Conservation (phyloP, 2,797 vertebrate genomes). For the Tokudaia muenninki region DNA sequence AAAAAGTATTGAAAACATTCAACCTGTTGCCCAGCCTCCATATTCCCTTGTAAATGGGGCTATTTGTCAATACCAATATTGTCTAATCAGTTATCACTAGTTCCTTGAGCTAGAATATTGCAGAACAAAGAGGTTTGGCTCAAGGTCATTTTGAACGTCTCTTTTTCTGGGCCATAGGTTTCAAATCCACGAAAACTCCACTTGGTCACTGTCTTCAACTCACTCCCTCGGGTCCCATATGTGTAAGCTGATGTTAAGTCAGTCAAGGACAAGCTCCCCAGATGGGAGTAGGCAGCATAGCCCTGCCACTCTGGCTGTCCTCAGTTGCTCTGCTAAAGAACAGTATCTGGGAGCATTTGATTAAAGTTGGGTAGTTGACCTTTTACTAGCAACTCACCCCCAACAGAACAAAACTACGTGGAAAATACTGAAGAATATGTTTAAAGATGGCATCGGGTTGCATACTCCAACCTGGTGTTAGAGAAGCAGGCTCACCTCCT, state of each 20-base stretch:
- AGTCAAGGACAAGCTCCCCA: not conserved
- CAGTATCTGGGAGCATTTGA: not conserved
- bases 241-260: conserved; percentile 42
- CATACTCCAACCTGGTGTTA: not conserved
- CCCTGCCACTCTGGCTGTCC: not conserved
- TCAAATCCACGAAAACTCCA: conserved; percentile 23
- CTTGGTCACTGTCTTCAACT: conserved; percentile 1
- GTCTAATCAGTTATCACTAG: not conserved
- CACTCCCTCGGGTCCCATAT: not conserved
- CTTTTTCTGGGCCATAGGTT: conserved; percentile 12
- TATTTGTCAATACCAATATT: not conserved
- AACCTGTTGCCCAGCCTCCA: not conserved
- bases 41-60: not conserved
- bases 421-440: conserved; percentile 19
- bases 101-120: not conserved
- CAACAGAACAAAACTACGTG: not conserved
- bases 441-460: conserved; percentile 27
- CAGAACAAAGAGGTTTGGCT: not conserved
- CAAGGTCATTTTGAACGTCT: conserved; percentile 25
- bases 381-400: not conserved
- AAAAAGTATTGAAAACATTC: not conserved
- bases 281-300: not conserved
- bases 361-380: conserved; percentile 22
- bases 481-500: not conserved
- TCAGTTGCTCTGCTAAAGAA: conserved; percentile 2